Conservation (phyloP, 2,888 invertebrate genomes). For the Gordius sp. region DNA sequence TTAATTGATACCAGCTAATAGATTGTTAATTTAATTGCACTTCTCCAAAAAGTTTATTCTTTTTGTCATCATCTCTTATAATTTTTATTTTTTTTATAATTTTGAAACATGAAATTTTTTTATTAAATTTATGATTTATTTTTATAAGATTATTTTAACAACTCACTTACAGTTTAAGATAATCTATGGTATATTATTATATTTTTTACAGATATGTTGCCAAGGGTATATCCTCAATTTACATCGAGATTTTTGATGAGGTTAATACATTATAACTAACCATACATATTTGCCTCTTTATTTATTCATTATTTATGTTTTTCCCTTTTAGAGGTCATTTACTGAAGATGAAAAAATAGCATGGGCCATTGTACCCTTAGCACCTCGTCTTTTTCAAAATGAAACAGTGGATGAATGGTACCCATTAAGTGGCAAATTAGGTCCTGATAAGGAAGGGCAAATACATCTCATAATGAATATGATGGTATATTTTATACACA, state of each 20-base stretch:
- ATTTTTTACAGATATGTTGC: conserved; percentile 46
- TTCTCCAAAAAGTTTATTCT: no score
- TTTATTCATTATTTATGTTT: neutral
- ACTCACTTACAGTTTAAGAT: conserved; percentile 13
- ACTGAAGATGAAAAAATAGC: conserved; percentile 82
- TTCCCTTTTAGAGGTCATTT: conserved; percentile 68
- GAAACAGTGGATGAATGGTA: conserved; percentile 86
- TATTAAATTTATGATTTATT: no score
- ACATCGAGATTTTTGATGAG: conserved; percentile 81
- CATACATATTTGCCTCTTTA: neutral
- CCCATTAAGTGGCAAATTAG: conserved; percentile 67
- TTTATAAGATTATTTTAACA: neutral
- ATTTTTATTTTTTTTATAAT: no score
- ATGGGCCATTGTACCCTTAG: conserved; percentile 66
- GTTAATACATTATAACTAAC: conserved; percentile 26
- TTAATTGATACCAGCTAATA: no score
- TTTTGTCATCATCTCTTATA: no score
- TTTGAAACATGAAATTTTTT: no score
- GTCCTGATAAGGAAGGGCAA: conserved; percentile 70
- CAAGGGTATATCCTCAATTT: conserved; percentile 57
- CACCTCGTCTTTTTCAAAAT: conserved; percentile 48
- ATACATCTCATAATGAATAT: conserved; percentile 63
- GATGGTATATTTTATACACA: no score
- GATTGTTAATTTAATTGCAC: no score
- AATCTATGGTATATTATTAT: conserved; percentile 17